Base-by-base conservation (phyloP, 2,888 invertebrate genomes). In the Halictus quadricinctus region DNA sequence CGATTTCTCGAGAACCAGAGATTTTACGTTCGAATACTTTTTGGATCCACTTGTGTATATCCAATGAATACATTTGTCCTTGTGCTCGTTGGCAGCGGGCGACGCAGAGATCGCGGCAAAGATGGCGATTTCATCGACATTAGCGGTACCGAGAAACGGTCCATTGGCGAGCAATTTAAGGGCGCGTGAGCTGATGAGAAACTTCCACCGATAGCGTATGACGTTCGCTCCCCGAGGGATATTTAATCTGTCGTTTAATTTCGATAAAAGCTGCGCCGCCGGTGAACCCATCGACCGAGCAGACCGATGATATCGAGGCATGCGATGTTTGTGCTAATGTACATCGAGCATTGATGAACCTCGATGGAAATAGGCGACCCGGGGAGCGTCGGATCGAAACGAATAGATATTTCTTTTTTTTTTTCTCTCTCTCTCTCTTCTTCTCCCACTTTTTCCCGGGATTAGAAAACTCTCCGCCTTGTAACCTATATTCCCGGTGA, bases 221-320 rank as follows among this genome's bases (percentile, higher is more conserved):
- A 79, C 70, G 76, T 70, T 74, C 76, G 46, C 43, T 82, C 78
- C 75, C 77, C 77, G 69, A 54, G 76, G 85, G 76, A 86, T 81
- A 81, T 85, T 86, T 86, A 85, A 86, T 86, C 86, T 86, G 82
- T 86, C 86, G 86, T 86, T 86, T 85, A 86, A 86, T 86, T 86
- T 82, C 86, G 87, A 87, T 87, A 87, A 87, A 87, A 87, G 87
- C 87, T 13, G 54, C 66, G 50, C 58, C 46, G n/a, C n/a, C 29
- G 13, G 66, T 41, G 80, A 82, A 72, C 60, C 66, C 41, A 70
- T 79, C 75, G 43, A 36, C 46, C 36, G 60, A 54, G 80, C 36
- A 48, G 78, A 77, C 60, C 80, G 80, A 81, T 73, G 83, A 81
- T 86, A 73, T 79, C 78, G 66, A 76, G 76, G 70, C 87, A 86